phyloP scores from a whole-genome alignment of 2,797 vertebrate species.

The Gymnoscopelus braueri region DNA sequence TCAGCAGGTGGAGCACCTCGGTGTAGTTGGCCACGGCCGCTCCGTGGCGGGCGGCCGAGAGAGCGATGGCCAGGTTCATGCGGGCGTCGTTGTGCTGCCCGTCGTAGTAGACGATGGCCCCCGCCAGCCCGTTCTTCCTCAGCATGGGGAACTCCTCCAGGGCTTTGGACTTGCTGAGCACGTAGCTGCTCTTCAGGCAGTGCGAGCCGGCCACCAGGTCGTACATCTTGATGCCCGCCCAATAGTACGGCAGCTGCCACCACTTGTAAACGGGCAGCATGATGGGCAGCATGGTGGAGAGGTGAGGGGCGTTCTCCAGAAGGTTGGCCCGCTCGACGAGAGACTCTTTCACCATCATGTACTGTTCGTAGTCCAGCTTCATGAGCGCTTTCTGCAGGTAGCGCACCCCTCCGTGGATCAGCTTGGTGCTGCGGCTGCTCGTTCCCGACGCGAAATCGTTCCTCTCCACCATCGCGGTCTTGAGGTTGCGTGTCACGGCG shows the following conservation, averaged over 20 bases:
- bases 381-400: slow-evolving; percentile 99
- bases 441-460: slow-evolving; percentile 97
- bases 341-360: slow-evolving; percentile 97
- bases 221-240: slow-evolving; percentile 96
- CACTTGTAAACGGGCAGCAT: slow-evolving; percentile 99
- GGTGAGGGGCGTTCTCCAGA: slow-evolving; percentile 93
- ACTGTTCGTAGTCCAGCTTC: slow-evolving; percentile 96
- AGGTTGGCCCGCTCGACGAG: slow-evolving; percentile 94
- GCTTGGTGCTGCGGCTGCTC: slow-evolving; percentile 97
- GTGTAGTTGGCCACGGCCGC: slow-evolving; percentile 93
- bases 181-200: slow-evolving; percentile 94
- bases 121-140: slow-evolving; percentile 91
- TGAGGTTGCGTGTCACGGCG: slow-evolving; percentile 93
- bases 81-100: slow-evolving; percentile 98
- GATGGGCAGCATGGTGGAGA: slow-evolving; percentile 93
- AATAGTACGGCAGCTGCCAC: slow-evolving; percentile 99
- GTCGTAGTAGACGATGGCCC: slow-evolving; percentile 97
- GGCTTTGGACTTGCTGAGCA: slow-evolving; percentile 91
- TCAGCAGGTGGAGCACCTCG: slow-evolving; percentile 91
- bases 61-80: slow-evolving; percentile 96
- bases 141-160: slow-evolving; percentile 97
- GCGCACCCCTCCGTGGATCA: slow-evolving; percentile 96
- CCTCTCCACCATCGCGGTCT: slow-evolving; percentile 95
- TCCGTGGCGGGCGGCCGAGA: slow-evolving; percentile 91
- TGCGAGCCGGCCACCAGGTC: slow-evolving; percentile 93